A percentile compares a stretch with the other conserved stretches of the same genome.
phyloP scores from a whole-genome alignment of 2,797 vertebrate species.

The Atherinosoma microstoma region DNA sequence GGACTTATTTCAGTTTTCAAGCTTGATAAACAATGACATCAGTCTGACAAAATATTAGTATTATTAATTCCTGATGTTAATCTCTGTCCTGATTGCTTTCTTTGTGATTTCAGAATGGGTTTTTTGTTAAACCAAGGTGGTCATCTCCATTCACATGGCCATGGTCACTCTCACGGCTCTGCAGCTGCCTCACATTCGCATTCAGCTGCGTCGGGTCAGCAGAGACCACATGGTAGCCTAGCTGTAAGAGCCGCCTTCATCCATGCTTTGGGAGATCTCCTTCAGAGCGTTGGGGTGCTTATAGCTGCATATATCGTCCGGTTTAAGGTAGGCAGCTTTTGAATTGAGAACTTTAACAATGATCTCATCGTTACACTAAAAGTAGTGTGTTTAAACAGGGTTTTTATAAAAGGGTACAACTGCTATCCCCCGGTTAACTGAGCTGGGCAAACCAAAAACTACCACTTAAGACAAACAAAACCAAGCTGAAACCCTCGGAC shows the following conservation, averaged over 20 bases:
- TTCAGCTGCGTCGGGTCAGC: constrained; percentile 52
- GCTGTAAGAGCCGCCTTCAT: constrained; percentile 95
- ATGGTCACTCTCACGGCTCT: constrained; percentile 85
- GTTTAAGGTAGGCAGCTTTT: constrained; percentile 87
- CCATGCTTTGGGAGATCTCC: constrained; percentile 94
- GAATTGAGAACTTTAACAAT: not conserved
- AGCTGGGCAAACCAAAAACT: too few species aligned
- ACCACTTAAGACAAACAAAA: too few species aligned
- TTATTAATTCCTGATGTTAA: not conserved
- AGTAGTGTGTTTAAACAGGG: not conserved
- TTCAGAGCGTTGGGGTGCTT: constrained; percentile 95
- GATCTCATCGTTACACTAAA: not conserved
- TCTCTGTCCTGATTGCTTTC: constrained; percentile 2
- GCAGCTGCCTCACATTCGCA: constrained; percentile 33
- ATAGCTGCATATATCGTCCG: constrained; percentile 95
- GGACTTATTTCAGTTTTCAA: not conserved
- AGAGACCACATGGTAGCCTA: constrained; percentile 86
- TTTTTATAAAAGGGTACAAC: not conserved
- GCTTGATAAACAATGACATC: not conserved
- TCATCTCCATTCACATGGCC: constrained; percentile 89
- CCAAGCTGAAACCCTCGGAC: too few species aligned
- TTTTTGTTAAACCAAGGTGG: constrained; percentile 94
- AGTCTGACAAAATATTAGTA: not conserved
- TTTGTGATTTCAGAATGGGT: constrained; percentile 89
- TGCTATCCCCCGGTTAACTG: too few species aligned